These are phyloP conservation scores for Harpagoxenus sublaevis DNA, from an alignment of 2,888 invertebrate species.

Conservation along the genomic window DNA sequence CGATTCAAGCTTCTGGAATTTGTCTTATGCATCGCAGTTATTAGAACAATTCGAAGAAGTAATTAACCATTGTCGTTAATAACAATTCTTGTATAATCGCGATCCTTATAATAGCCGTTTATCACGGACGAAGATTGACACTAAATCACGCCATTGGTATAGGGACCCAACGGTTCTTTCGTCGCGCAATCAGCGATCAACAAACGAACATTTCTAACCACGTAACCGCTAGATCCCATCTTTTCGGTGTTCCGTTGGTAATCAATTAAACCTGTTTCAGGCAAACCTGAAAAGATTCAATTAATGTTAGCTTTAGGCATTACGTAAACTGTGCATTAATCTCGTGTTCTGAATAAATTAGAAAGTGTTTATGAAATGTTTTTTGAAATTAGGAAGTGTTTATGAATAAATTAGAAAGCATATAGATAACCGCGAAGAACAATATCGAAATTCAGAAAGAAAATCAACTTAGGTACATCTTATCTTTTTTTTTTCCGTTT, in stretches of 20 bases:
- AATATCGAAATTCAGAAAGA: not conserved
- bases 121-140: not conserved
- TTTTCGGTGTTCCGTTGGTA: not conserved
- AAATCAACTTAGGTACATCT: slow-evolving; percentile 56
- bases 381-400: too few species aligned
- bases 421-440: not conserved
- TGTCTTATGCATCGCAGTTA: not conserved
- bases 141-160: not conserved
- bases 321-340: too few species aligned
- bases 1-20: too few species aligned
- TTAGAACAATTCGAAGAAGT: not conserved
- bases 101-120: slow-evolving; percentile 2
- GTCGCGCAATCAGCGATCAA: not conserved
- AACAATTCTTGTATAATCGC: not conserved
- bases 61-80: not conserved
- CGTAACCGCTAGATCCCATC: not conserved
- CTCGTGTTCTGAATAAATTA: not conserved
- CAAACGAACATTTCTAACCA: not conserved
- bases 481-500: slow-evolving; percentile 44
- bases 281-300: not conserved
- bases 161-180: not conserved
- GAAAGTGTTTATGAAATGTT: not conserved
- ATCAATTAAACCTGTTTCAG: not conserved
- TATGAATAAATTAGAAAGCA: not conserved
- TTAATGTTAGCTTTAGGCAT: not conserved